Evolutionary conservation across 2,888 invertebrate genomes (phyloP), one percentile per base, ranked within the genome.

Genomic region (Drosophila glabriapex): DNA sequence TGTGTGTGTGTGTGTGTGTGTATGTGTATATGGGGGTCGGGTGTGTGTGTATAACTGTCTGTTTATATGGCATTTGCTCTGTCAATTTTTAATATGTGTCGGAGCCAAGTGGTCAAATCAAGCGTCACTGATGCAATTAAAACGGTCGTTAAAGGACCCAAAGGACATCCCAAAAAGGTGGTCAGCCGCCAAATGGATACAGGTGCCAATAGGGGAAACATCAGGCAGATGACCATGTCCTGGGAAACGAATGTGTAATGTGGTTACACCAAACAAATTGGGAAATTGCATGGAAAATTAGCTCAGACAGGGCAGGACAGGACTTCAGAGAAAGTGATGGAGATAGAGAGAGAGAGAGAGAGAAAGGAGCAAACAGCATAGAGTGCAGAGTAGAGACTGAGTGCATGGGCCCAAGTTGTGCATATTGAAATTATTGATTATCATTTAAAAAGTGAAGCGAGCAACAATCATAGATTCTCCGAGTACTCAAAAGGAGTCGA

Each of bases 221-320:
- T 16, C 16, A 9, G 46, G 7, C 41, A 10, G 37, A 16, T 4
- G 60, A 31, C 41, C 25, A 56, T 35, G 49, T 68, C 25, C 50
- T 31, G 56, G 37, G 29, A 22, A 66, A 37, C 29, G 37, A 50
- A 58, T 50, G 16, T 22, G 22, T 9, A 50, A n/a, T 29, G n/a
- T 6, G 28, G 56, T 28, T 12, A 55, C 7, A 29, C 10, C 39
- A 39, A n/a, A 59, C 22, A 53, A 22, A 55, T 29, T 52, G 63
- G 77, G 63, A 81, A 85, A 89, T 89, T 86, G 84, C 79, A 81
- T 83, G 85, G 89, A 89, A 85, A 89, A 89, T 85, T 89, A 83
- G 86, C 89, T 72, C 43, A 73, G 65, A 66, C 65, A 69, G 58
- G 16, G 28, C 25, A 16, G 1, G 5, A 25, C 3, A 19, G 16